Evolutionary conservation across 2,888 invertebrate species (phyloP).

Genomic region (Ariolimax columbianus): DNA sequence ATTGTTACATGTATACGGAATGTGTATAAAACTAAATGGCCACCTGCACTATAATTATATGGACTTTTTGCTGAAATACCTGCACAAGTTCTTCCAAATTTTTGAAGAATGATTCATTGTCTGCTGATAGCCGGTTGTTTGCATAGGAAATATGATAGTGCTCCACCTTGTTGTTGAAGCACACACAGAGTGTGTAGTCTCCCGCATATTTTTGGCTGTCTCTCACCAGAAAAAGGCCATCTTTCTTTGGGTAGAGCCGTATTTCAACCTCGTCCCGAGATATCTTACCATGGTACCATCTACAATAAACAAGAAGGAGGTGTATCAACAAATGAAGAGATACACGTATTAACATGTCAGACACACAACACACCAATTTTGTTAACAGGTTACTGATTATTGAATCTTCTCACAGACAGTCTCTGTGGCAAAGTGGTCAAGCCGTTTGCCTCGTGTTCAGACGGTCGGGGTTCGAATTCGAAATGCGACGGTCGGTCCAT

Average conservation of each 20-base stretch:
- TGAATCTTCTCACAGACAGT: no score
- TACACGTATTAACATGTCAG: neutral
- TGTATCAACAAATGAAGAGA: neutral
- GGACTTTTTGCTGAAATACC: slow-evolving; percentile 82
- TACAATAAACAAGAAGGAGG: slow-evolving; percentile 76
- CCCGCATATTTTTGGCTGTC: slow-evolving; percentile 99
- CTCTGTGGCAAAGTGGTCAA: no score
- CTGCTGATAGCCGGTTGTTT: slow-evolving; percentile 94
- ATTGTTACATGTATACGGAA: no score
- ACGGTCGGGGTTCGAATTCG: no score
- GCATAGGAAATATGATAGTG: slow-evolving; percentile 93
- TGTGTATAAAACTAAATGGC: neutral
- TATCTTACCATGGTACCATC: slow-evolving; percentile 99
- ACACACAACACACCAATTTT: neutral
- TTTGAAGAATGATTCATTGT: slow-evolving; percentile 98
- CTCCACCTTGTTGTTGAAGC: slow-evolving; percentile 93
- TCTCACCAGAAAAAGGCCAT: slow-evolving; percentile 95
- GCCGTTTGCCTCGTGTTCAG: no score
- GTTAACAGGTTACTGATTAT: neutral
- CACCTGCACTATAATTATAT: no score
- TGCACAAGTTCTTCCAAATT: slow-evolving; percentile 94
- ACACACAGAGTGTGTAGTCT: slow-evolving; percentile 97
- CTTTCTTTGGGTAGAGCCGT: slow-evolving; percentile 84
- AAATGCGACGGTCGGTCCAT: no score
- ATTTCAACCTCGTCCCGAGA: slow-evolving; percentile 96